Evolutionary conservation across 2,113 vertebrate genomes (phyloP).

Genomic region (Megatriorchis doriae): DNA sequence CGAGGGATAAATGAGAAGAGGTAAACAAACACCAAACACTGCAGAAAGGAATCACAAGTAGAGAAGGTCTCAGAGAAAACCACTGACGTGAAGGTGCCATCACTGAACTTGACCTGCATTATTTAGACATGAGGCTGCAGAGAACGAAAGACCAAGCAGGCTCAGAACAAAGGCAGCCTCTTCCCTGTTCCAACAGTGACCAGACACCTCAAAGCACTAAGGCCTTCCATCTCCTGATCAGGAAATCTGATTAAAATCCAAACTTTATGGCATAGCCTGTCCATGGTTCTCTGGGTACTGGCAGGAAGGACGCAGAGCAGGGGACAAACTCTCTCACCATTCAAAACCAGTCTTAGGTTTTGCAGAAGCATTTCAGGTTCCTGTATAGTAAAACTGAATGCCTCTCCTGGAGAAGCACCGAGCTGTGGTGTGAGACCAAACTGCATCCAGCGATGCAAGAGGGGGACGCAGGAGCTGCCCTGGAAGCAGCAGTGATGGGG

Average conservation of each 20-base stretch:
- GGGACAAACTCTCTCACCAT: not conserved
- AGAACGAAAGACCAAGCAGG: not conserved
- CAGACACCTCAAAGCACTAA: not conserved
- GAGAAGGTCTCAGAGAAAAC: no score
- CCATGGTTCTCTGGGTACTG: not conserved
- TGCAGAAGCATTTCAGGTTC: not conserved
- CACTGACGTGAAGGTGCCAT: not conserved
- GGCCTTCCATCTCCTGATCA: not conserved
- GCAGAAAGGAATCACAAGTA: not conserved
- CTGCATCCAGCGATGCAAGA: fast-evolving
- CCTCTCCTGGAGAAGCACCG: not conserved
- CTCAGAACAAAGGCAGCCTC: not conserved
- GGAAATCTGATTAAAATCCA: not conserved
- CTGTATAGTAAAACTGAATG: not conserved
- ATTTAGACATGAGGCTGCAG: fast-evolving
- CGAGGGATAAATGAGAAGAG: not conserved
- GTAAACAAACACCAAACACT: not conserved
- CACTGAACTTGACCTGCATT: not conserved
- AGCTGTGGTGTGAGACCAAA: not conserved
- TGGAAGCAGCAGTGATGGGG: not conserved
- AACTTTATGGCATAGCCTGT: not conserved
- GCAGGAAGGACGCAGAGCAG: not conserved
- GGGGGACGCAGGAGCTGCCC: not conserved
- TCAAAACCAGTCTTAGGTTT: not conserved
- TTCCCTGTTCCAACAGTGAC: not conserved